Percentiles rank a stretch among this genome's conserved stretches.
Evolutionary conservation across 2,113 vertebrate species (phyloP).

Genomic region (Dipodomys spectabilis): DNA sequence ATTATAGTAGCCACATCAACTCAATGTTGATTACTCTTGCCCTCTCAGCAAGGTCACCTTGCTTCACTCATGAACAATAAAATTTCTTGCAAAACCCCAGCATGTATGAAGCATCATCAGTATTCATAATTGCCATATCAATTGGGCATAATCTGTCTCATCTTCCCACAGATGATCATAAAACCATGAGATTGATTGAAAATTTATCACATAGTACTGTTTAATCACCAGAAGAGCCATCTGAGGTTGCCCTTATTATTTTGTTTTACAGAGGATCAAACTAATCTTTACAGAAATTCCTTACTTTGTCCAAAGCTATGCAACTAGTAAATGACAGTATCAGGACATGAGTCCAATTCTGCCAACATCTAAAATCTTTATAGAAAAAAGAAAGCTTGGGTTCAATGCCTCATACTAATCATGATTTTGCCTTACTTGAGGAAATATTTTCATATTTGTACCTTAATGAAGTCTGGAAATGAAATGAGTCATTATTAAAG

Average conservation of each 20-base stretch:
- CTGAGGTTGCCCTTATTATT: not conserved
- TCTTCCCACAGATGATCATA: not conserved
- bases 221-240: not conserved
- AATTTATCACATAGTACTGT: not conserved
- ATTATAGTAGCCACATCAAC: not conserved
- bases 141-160: too few relatives aligned
- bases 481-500: not conserved
- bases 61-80: not conserved
- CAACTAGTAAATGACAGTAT: not conserved
- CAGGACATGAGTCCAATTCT: not conserved
- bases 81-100: not conserved
- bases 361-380: not conserved
- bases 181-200: not conserved
- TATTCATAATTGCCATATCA: too few relatives aligned
- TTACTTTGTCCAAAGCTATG: too few relatives aligned
- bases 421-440: not conserved
- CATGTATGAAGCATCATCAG: not conserved
- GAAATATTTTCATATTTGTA: not conserved
- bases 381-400: not conserved
- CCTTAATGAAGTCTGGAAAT: not conserved
- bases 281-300: not conserved
- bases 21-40: not conserved
- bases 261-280: not conserved
- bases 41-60: not conserved
- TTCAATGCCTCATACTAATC: not conserved